phyloP scores from a whole-genome alignment of 2,113 vertebrate genomes.

The Chascanopsetta lugubris region DNA sequence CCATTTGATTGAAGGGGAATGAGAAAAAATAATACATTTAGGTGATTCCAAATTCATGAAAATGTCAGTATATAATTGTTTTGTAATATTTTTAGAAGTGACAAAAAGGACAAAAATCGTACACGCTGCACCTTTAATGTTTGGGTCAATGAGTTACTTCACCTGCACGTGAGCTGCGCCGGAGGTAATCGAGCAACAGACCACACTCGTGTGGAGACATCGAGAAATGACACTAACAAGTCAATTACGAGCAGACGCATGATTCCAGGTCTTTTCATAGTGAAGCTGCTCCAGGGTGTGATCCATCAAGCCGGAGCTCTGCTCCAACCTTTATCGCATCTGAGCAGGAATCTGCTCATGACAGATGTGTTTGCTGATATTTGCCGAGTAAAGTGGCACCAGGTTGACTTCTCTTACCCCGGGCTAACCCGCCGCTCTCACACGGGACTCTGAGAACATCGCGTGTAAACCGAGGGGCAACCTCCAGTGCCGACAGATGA shows the following conservation, averaged over 20 bases:
- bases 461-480: slow-evolving; percentile 38
- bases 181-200: slow-evolving; percentile 27
- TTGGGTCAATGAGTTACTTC: slow-evolving; percentile 5
- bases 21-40: no score
- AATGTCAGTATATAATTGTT: no score
- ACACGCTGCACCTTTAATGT: no score
- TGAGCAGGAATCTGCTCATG: slow-evolving; percentile 58
- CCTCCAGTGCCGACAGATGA: no score
- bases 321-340: slow-evolving; percentile 45
- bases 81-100: no score
- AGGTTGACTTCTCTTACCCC: slow-evolving; percentile 50
- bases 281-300: slow-evolving; percentile 49
- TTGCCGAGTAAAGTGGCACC: slow-evolving; percentile 17
- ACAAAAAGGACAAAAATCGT: no score
- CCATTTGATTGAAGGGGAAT: no score
- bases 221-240: slow-evolving; percentile 19
- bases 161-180: slow-evolving; percentile 11
- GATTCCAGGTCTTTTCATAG: slow-evolving; percentile 19
- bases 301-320: slow-evolving; percentile 44
- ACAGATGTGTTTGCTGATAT: slow-evolving; percentile 60
- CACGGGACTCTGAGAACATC: slow-evolving; percentile 23
- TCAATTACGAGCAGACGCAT: slow-evolving; percentile 20
- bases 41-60: no score
- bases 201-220: slow-evolving; percentile 35
- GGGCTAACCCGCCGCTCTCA: slow-evolving; percentile 53